Conservation (phyloP, 2,797 vertebrate genomes). For the Tachyglossus aculeatus region DNA sequence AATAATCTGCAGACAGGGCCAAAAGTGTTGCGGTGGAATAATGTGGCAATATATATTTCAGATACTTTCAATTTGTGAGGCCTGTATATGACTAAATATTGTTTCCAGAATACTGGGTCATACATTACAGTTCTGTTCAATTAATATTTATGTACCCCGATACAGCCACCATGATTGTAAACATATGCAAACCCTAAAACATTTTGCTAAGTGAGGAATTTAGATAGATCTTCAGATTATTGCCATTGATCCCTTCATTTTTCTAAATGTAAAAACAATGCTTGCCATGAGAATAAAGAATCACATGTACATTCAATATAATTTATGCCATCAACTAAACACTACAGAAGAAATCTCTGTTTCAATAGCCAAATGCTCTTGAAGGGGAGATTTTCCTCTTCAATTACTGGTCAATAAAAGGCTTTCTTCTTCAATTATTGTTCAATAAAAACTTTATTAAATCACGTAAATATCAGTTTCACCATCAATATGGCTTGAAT, state of each 20-base stretch:
- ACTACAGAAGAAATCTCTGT: conserved; percentile 62
- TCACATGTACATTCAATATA: conserved; percentile 53
- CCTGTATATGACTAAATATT: conserved; percentile 48
- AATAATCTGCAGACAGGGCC: conserved; percentile 38
- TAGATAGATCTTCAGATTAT: conserved; percentile 69
- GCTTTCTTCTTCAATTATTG: conserved; percentile 58
- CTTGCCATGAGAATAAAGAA: conserved; percentile 64
- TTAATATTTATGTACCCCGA: conserved; percentile 44
- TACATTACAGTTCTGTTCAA: conserved; percentile 38
- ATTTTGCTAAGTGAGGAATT: conserved; percentile 67
- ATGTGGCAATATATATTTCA: background rate
- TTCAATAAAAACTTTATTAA: conserved; percentile 73
- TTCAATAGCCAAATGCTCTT: conserved; percentile 55
- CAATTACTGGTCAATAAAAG: conserved; percentile 65
- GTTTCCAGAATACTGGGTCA: background rate
- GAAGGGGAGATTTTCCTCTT: conserved; percentile 55
- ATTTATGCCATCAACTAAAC: conserved; percentile 72
- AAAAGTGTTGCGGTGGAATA: conserved; percentile 9
- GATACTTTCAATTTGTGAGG: conserved; percentile 17
- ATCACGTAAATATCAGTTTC: conserved; percentile 73
- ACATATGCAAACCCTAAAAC: conserved; percentile 55
- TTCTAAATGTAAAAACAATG: conserved; percentile 62
- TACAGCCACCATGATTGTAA: conserved; percentile 43
- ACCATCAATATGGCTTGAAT: conserved; percentile 58
- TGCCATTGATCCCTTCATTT: conserved; percentile 67